These are phyloP conservation scores for Heliornis fulica DNA, from an alignment of 2,113 vertebrate species.

Conservation along the genomic window DNA sequence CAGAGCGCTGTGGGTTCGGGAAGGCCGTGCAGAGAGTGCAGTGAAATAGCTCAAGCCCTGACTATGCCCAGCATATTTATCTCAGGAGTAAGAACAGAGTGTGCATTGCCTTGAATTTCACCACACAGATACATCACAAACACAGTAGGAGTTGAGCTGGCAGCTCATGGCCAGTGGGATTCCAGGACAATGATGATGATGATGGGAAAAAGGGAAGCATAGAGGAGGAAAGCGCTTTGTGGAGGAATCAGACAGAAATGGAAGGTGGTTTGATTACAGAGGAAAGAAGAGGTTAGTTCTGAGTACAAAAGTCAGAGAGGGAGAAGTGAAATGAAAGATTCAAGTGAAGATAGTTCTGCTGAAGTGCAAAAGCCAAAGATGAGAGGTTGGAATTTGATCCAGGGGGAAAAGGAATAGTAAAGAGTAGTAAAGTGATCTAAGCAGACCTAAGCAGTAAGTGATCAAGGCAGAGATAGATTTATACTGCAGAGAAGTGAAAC, in stretches of 20 bases:
- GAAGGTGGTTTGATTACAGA: not conserved
- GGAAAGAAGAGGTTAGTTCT: not conserved
- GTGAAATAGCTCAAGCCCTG: not conserved
- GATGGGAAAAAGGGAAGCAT: not conserved
- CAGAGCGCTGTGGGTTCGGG: not conserved
- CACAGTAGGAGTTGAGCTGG: slow-evolving; percentile 13
- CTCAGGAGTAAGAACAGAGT: not conserved
- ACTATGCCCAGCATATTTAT: not conserved
- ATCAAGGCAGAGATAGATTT: not conserved
- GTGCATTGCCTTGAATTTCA: not conserved
- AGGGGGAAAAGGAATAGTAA: not conserved
- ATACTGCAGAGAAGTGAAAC: not conserved
- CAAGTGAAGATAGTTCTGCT: not conserved
- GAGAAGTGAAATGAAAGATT: not conserved
- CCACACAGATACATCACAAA: not conserved
- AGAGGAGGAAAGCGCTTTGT: not conserved
- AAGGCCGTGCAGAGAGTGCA: not conserved
- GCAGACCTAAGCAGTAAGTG: not conserved
- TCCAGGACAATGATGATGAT: not conserved
- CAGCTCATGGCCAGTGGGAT: not conserved
- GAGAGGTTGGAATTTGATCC: not conserved
- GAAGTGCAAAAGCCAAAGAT: not conserved
- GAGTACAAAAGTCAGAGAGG: not conserved
- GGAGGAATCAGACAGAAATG: not conserved
- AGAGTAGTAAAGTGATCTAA: not conserved